These are phyloP conservation scores for Beroe ovata DNA, from an alignment of 37 sponge, comb jelly and placozoan species.

Conservation along the genomic window DNA sequence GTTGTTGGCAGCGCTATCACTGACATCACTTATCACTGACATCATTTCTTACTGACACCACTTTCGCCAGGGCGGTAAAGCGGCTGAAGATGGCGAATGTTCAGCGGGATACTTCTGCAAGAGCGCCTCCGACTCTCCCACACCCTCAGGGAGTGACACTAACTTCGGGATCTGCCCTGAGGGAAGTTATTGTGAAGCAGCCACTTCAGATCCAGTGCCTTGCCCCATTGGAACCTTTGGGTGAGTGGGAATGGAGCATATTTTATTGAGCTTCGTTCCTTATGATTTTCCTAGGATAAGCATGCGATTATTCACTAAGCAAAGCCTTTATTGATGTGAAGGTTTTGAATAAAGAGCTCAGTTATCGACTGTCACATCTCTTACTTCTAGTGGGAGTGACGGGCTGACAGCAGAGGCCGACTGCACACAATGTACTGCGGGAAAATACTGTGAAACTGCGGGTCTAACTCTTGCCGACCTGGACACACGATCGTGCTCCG, in stretches of 20 bases:
- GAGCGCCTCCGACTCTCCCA: not conserved
- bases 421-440: conserved; percentile 66
- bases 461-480: conserved; percentile 36
- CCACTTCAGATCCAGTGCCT: not conserved
- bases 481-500: not conserved
- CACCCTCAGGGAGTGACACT: not conserved
- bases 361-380: too few relatives aligned
- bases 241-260: too few relatives aligned
- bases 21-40: too few relatives aligned
- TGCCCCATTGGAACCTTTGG: conserved; percentile 69
- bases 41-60: too few relatives aligned
- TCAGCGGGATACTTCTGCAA: conserved; percentile 68
- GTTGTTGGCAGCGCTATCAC: too few relatives aligned
- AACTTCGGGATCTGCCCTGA: conserved; percentile 63
- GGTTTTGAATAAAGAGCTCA: too few relatives aligned
- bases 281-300: too few relatives aligned
- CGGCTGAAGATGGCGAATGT: not conserved
- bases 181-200: conserved; percentile 62
- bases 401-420: conserved; percentile 34
- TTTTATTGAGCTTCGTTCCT: too few relatives aligned
- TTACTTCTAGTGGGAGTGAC: not conserved
- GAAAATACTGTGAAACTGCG: conserved; percentile 64
- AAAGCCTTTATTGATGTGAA: too few relatives aligned
- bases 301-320: too few relatives aligned
- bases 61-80: conserved; percentile 30